phyloP scores from a whole-genome alignment of 2,888 invertebrate genomes.

The Synanthedon formicaeformis region DNA sequence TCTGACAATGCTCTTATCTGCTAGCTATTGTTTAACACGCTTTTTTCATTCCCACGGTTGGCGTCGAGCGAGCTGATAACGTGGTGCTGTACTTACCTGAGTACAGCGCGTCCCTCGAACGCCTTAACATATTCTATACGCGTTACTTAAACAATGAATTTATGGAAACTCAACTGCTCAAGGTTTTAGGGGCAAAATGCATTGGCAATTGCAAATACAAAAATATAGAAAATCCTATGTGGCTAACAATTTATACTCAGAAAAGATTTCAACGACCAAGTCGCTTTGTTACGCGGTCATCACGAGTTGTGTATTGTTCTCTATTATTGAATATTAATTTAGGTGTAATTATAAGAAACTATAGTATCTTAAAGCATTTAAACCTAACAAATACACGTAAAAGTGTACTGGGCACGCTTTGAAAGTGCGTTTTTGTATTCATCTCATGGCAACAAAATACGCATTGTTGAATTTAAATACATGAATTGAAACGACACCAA shows the following conservation, averaged over 20 bases:
- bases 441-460: constrained; percentile 45
- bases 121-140: neutral
- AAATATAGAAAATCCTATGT: no score
- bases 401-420: constrained; percentile 17
- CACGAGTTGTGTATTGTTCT: neutral
- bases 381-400: neutral
- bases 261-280: neutral
- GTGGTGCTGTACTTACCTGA: constrained; percentile 25
- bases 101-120: neutral
- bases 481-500: constrained; percentile 36
- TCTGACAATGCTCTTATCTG: constrained; percentile 60
- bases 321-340: neutral
- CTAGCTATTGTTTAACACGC: constrained; percentile 63
- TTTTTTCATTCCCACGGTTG: constrained; percentile 67
- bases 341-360: neutral
- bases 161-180: neutral
- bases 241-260: neutral
- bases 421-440: constrained; percentile 44
- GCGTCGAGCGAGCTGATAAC: constrained; percentile 42
- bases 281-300: neutral
- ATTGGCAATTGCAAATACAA: no score
- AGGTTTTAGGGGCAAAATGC: neutral
- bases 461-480: constrained; percentile 51
- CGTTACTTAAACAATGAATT: neutral
- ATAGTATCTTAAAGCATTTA: neutral